Evolutionary conservation across 2,888 invertebrate species (phyloP).

Genomic region (Pharmacophagus antenor): DNA sequence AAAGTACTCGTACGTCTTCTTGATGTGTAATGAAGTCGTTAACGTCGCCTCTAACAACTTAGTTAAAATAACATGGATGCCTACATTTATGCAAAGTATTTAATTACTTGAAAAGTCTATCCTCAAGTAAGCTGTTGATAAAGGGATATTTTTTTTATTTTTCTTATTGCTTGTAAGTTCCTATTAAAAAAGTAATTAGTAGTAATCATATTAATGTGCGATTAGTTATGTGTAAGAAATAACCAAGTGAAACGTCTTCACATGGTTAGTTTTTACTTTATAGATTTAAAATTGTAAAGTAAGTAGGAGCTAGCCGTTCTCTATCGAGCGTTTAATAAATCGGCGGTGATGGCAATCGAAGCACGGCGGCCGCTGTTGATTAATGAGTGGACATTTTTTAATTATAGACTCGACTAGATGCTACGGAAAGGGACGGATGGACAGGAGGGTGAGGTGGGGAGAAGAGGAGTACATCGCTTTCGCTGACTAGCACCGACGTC

Average conservation of each 20-base stretch:
- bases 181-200: no score
- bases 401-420: constrained; percentile 49
- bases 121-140: no score
- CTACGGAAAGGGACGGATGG: neutral
- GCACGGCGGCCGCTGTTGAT: constrained; percentile 51
- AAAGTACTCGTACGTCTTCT: constrained; percentile 36
- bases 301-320: constrained; percentile 15
- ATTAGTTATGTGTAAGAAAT: no score
- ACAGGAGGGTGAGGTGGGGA: neutral
- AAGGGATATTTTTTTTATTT: no score
- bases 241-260: no score
- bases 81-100: no score
- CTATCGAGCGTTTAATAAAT: constrained; percentile 65
- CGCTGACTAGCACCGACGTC: constrained; percentile 43
- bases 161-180: no score
- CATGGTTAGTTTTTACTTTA: no score
- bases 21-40: constrained; percentile 52
- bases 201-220: no score
- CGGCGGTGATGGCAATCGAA: constrained; percentile 55
- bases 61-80: no score
- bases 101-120: no score
- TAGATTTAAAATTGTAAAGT: neutral
- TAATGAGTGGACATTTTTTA: constrained; percentile 64
- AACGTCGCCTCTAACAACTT: constrained; percentile 46
- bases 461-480: constrained; percentile 36